Evolutionary conservation across 2,888 invertebrate species (phyloP), one percentile per base, ranked within the genome.

Genomic region (Idaea biselata): DNA sequence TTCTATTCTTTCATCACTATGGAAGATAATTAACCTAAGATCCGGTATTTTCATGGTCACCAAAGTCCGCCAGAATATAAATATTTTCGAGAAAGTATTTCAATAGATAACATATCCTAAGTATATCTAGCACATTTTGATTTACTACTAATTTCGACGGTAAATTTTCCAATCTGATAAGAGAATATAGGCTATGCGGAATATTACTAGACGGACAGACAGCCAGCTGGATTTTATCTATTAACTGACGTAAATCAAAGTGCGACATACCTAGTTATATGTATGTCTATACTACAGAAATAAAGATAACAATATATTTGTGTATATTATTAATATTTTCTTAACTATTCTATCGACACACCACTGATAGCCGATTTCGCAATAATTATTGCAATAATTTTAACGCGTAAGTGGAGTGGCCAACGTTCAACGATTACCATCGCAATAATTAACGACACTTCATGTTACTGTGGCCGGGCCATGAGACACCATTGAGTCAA

Each of bases 151-250:
- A 8, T 11, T 14, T 44, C 7, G 7, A 44, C 44, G 44, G 44
- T 44, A 61, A 61, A 61, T 58, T 60, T 64, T 55, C 56, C 18
- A 57, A 60, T 56, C 44, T 16, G 63, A 64, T 69, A 65, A 63
- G 31, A 58, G 55, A 55, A 55, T 58, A 58, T 33, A 60, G 58
- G 55, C 32, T 14, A 11, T 0, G 54, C 18, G 33, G 17, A 58
- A 16, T 17, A 33, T 3, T 58, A 58, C 44, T 44, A 44, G 44
- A 44, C 44, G 32, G 6, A 60, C 14, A 33, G 11, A 16, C 33
- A 16, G 14, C 58, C 54, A 58, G 14, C 58, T 32, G 6, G 18
- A 32, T 1, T 11, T 32, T 44, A 58, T 17, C 44, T 44, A 44
- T 44, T 44, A 14, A 8, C 6, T 44, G 8, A 44, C 7, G 44